phyloP scores from a whole-genome alignment of 1,140 invertebrate genomes.

The Papilio glaucus region DNA sequence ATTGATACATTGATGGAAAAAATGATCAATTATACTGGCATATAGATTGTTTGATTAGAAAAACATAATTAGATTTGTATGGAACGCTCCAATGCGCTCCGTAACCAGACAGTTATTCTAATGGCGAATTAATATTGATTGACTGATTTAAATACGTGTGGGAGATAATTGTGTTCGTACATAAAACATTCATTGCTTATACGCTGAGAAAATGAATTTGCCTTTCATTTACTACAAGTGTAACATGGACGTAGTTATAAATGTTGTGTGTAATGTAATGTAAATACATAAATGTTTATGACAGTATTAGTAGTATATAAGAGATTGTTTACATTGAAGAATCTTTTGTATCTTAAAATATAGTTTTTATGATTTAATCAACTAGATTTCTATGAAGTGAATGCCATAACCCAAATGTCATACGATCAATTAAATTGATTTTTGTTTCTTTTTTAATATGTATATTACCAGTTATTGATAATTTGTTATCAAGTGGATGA shows the following conservation, averaged over 20 bases:
- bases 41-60: conserved; percentile 40
- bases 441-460: no score
- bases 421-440: no score
- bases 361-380: no score
- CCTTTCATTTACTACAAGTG: neutral
- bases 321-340: no score
- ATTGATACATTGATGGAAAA: conserved; percentile 34
- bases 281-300: no score
- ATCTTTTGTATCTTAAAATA: no score
- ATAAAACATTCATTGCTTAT: conserved; percentile 50
- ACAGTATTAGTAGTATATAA: no score
- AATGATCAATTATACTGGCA: conserved; percentile 32
- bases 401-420: no score
- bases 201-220: conserved; percentile 7
- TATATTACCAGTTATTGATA: no score
- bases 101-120: conserved; percentile 51
- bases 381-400: no score
- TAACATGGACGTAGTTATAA: neutral
- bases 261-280: no score
- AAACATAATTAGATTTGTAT: conserved; percentile 54
- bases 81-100: conserved; percentile 51
- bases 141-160: conserved; percentile 49
- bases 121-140: conserved; percentile 60
- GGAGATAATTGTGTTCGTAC: conserved; percentile 53
- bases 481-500: neutral